Percentiles rank a stretch among this genome's conserved stretches.
Conservation (phyloP, 2,888 invertebrate species). For the Chrysomela aeneicollis region DNA sequence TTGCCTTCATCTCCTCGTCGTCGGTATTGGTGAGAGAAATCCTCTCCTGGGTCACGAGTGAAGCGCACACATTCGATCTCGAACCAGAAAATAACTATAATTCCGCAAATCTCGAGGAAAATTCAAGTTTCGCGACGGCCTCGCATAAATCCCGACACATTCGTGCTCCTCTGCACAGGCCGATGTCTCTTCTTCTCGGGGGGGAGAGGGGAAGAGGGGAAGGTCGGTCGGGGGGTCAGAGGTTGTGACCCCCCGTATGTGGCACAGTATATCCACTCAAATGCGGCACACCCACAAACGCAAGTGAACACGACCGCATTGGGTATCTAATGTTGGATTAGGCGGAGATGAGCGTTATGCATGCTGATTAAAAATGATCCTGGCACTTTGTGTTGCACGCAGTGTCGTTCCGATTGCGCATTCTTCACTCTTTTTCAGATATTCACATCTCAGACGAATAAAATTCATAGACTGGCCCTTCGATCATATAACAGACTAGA, state of each 20-base stretch:
- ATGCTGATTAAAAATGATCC: neutral
- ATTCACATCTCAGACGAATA: too few species aligned
- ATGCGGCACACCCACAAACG: neutral
- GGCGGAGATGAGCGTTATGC: neutral
- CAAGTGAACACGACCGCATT: neutral
- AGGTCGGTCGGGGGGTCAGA: neutral
- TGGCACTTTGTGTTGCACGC: neutral
- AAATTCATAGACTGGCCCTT: too few species aligned
- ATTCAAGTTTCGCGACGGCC: neutral
- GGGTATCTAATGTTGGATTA: neutral
- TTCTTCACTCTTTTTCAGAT: too few species aligned
- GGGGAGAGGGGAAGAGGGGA: neutral
- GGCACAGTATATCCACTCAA: neutral
- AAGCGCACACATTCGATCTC: neutral
- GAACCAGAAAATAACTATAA: constrained; percentile 5
- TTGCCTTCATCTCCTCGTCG: neutral
- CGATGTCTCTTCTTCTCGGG: neutral
- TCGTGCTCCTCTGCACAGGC: neutral
- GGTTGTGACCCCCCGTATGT: constrained; percentile 7
- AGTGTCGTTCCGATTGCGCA: neutral
- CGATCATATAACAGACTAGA: too few species aligned
- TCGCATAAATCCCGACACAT: neutral
- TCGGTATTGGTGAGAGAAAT: neutral
- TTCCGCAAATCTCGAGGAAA: neutral
- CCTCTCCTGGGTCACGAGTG: neutral